Percentiles rank a stretch among this genome's conserved stretches.
These are phyloP conservation scores for Sebastolobus altivelis DNA, from an alignment of 2,797 vertebrate genomes.

Conservation along the genomic window DNA sequence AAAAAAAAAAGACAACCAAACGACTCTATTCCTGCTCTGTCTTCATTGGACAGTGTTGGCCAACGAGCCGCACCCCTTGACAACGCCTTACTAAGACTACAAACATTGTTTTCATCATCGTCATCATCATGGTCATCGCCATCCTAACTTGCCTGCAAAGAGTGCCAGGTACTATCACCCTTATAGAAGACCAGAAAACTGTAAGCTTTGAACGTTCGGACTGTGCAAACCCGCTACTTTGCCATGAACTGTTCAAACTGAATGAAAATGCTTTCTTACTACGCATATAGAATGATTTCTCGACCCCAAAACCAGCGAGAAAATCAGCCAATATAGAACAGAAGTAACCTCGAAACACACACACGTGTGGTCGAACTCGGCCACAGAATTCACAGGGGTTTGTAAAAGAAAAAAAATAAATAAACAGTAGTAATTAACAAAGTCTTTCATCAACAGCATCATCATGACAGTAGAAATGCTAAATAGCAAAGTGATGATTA, in stretches of 20 bases:
- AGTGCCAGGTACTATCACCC: slow-evolving; percentile 83
- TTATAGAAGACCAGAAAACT: slow-evolving; percentile 89
- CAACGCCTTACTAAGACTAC: slow-evolving; percentile 78
- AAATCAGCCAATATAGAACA: slow-evolving; percentile 79
- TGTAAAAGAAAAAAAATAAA: slow-evolving; percentile 66
- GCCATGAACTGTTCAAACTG: slow-evolving; percentile 90
- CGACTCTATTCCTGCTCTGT: slow-evolving; percentile 54
- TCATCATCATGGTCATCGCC: slow-evolving; percentile 53
- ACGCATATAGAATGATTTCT: slow-evolving; percentile 76
- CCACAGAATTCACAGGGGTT: slow-evolving; percentile 85
- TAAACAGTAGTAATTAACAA: slow-evolving; percentile 67
- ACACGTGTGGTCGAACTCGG: slow-evolving; percentile 78
- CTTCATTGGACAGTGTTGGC: slow-evolving; percentile 61
- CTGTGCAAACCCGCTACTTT: slow-evolving; percentile 79
- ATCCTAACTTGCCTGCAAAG: slow-evolving; percentile 89
- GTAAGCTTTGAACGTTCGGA: slow-evolving; percentile 84
- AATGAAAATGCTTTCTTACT: slow-evolving; percentile 86
- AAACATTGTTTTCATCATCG: slow-evolving; percentile 77
- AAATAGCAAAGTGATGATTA: slow-evolving; percentile 71
- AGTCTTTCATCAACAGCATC: slow-evolving; percentile 70
- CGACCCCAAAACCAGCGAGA: slow-evolving; percentile 78
- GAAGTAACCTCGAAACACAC: slow-evolving; percentile 84
- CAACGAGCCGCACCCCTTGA: slow-evolving; percentile 62
- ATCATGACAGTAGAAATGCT: slow-evolving; percentile 70
- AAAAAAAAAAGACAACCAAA: slow-evolving; percentile 43